Base-by-base conservation (phyloP, 2,113 vertebrate species). In the Equus przewalskii region DNA sequence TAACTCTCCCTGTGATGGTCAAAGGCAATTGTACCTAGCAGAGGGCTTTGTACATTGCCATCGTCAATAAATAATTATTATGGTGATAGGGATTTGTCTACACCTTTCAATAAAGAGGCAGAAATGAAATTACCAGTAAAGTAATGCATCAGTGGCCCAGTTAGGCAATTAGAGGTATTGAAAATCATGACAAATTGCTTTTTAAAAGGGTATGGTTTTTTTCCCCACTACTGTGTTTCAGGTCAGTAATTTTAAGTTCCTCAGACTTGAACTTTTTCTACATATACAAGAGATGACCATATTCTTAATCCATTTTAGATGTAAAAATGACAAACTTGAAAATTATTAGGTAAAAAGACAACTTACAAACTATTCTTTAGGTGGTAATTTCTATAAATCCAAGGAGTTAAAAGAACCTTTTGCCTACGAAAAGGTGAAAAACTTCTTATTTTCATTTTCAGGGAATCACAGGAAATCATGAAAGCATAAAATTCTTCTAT, bases 21-120 rank as follows among this genome's bases (percentile, higher is more conserved):
- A 89, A 72, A 89, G 54, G 19, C 2, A 65, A 54, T 44, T 93
- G 51, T 83, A 62, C 0, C 30, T 90, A 41, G 72, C 24, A 41
- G 15, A 96, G 46, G 30, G 13, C 2, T 51, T 83, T 58, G 7
- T 26, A 73, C 49, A 75, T 60, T 60, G 33, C 79, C 8, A 76
- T 91, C 81, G 12, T 94, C 51, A 92, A 94, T 79, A 96, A 92
- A 92, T 60, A 11, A 36, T 51, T 26, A 90, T 96, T 64, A 75
- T 83, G 64, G 36, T 80, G 46, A 62, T 54, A 76, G 18, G 84
- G 26, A 84, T 10, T 85, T 95, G 30, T 64, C 78, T 54, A 83
- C 22, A 82, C 12, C 28, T 94, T 79, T 95, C 72, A 92, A 75
- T 24, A 67, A 73, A 80, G 46, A 51, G 11, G 14, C 36, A 80